Conservation (phyloP, 2,113 vertebrate species). For the Benitochromis conjunctus region DNA sequence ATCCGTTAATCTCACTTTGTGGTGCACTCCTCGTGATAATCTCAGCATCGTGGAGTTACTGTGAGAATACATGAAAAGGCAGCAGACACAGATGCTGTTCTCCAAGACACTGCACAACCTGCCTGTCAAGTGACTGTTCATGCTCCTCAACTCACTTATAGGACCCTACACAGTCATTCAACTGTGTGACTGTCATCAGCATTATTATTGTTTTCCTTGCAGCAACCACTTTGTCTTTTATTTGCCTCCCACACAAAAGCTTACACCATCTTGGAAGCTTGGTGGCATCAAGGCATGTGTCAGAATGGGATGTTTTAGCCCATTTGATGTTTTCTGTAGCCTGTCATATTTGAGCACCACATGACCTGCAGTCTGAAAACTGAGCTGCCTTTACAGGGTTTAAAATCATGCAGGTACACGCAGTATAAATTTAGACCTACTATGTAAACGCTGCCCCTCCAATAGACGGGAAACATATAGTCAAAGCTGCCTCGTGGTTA, state of each 20-base stretch:
- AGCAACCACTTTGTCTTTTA: background rate
- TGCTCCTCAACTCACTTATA: background rate
- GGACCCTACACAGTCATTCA: rapidly evolving
- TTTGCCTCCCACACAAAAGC: background rate
- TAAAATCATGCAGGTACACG: background rate
- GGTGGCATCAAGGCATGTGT: background rate
- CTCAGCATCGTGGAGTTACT: background rate
- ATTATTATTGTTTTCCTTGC: background rate
- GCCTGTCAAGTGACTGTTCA: background rate
- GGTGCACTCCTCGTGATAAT: background rate
- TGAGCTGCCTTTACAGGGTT: background rate
- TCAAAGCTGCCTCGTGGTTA: background rate
- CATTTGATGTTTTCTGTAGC: background rate
- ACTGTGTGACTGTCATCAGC: background rate
- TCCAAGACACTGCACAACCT: background rate
- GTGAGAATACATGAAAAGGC: background rate
- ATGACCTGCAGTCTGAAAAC: background rate
- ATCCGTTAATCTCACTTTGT: background rate
- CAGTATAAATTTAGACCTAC: background rate
- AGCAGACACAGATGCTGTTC: background rate
- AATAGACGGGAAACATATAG: background rate
- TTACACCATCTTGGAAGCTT: background rate
- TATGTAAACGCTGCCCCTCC: background rate
- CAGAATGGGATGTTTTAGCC: background rate
- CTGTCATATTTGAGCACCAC: background rate